Base-by-base conservation (phyloP, 2,888 invertebrate species). In the Spilosoma lubricipeda region DNA sequence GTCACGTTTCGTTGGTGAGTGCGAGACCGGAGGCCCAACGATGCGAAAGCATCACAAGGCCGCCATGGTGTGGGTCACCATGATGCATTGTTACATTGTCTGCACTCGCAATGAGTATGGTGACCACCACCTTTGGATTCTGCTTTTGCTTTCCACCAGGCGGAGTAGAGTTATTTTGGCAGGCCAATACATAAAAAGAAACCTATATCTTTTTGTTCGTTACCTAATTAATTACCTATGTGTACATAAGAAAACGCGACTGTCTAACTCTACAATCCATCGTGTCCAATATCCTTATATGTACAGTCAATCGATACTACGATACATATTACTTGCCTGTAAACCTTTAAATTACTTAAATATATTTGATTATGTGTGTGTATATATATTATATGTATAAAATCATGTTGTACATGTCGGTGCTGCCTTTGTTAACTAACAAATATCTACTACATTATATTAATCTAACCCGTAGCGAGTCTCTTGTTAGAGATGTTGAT, bases 281-380 rank as follows among this genome's bases (percentile, higher is more conserved):
- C 68, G 52, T 33, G 9, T 52, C 48, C 68, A 56, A 69, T 36
- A 56, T 69, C 69, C 2, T 33, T 69, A 56, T 69, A 52, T 69
- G 56, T 69, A 56, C 69, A 69, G 8, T 69, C 69, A 56, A 69
- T 56, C 36, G 48, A 36, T 33, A 5, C 52, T 23, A 13, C 52
- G 36, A 69, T 56, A n/a, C n/a, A 36, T 36, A 30, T 13, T 23
- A 3, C 30, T 27, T 45, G 30, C 33, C n/a, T 56, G 27, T 56
- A 13, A n/a, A 56, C n/a, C 23, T 0, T 23, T 23, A 18, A 52
- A 39, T 66, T 4, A 15, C 66, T 15, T 18, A 20, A 48, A 48
- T 48, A 4, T 48, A 48, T 3, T 1, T 11, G 5, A 52, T 15
- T 52, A 52, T 52, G 7, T 52, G 20, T 52, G 3, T 52, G 7